Percentiles rank a stretch among this genome's conserved stretches.
These are phyloP conservation scores for Drosophila cardini DNA, from an alignment of 1,140 invertebrate species.

Conservation along the genomic window DNA sequence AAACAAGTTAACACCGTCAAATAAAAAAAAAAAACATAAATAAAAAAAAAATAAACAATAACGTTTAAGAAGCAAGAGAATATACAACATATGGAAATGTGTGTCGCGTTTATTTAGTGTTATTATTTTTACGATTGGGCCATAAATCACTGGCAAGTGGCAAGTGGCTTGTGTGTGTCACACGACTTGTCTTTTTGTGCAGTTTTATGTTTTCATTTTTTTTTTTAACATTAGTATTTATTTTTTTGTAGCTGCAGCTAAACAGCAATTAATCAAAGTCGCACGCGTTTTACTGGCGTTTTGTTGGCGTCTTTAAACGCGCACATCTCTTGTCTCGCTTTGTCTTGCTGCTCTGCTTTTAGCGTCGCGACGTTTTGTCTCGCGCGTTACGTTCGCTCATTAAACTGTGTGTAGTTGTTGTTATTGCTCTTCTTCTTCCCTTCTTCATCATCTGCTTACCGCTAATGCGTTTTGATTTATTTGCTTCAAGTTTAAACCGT, in stretches of 20 bases:
- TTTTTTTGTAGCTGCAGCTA: slow-evolving; percentile 36
- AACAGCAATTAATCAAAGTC: slow-evolving; percentile 69
- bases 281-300: slow-evolving; percentile 57
- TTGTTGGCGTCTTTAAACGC: slow-evolving; percentile 44
- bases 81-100: slow-evolving; percentile 28
- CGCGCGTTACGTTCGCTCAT: not conserved
- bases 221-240: slow-evolving; percentile 4
- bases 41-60: slow-evolving; percentile 1
- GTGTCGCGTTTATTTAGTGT: slow-evolving; percentile 19
- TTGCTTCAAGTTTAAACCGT: slow-evolving; percentile 47
- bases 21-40: not conserved
- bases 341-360: not conserved
- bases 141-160: slow-evolving; percentile 45
- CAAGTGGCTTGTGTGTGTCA: slow-evolving; percentile 38
- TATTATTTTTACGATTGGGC: slow-evolving; percentile 37
- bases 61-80: not conserved
- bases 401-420: slow-evolving; percentile 5
- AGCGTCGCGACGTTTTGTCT: slow-evolving; percentile 13
- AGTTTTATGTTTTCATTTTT: slow-evolving; percentile 40
- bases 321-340: slow-evolving; percentile 41
- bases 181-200: slow-evolving; percentile 24
- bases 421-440: slow-evolving; percentile 22
- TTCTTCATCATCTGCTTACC: no score
- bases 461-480: slow-evolving; percentile 61
- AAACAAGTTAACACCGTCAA: slow-evolving; percentile 7